Base-by-base conservation (phyloP, 2,888 invertebrate genomes). In the Cristatella mucedo region DNA sequence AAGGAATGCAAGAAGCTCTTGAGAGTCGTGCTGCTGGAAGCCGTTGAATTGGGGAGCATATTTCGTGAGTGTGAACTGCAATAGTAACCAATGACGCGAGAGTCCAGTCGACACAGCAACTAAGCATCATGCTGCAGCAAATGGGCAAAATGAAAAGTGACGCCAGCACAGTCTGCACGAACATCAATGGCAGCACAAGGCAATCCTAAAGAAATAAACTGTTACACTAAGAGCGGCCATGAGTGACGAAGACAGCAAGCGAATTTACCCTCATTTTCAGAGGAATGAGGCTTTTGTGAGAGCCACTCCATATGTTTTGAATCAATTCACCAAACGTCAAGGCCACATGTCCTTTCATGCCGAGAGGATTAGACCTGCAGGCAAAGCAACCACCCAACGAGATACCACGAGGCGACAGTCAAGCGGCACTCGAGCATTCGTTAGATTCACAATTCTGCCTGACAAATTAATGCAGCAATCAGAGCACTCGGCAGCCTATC, bases 11-110 rank as follows among this genome's bases (percentile, higher is more conserved):
- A 89, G 74, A 49, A 89, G 71, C 69, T 89, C 87, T 73, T 83
- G 87, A 39, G 85, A 83, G 71, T 89, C 87, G 68, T 89, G 87
- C 68, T 89, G 89, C 9, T 83, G 83, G 50, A 83, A 83, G 45
- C 84, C 84, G 48, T 77, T 78, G 61, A 89, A 80, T 51, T 78
- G 75, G 24, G 83, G 82, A 41, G 84, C 83, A 69, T 82, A 79
- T 56, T 82, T 81, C 21, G 80, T 77, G 49, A 89, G 83, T 53
- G 82, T 82, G 73, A 79, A 80, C 73, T 74, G 54, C 37, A 60
- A 53, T 21, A 44, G n/a, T n/a, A n/a, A n/a, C n/a, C n/a, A n/a
- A n/a, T n/a, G n/a, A n/a, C n/a, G n/a, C n/a, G n/a, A n/a, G n/a
- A n/a, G n/a, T n/a, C n/a, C n/a, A n/a, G n/a, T n/a, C n/a, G n/a